phyloP scores from a whole-genome alignment of 2,888 invertebrate species.

The Hesperia comma region DNA sequence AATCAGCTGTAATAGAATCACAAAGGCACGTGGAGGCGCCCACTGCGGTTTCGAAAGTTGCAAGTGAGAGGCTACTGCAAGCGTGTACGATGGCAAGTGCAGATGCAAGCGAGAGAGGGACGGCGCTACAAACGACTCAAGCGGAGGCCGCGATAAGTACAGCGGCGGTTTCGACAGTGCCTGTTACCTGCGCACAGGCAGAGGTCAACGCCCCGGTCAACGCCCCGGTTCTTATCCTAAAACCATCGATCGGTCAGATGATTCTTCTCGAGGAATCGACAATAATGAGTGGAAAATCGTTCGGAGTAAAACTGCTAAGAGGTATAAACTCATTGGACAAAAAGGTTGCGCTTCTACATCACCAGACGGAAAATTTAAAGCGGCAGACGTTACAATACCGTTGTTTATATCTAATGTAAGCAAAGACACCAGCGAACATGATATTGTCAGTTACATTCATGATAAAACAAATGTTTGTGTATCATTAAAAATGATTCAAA shows the following conservation, averaged over 20 bases:
- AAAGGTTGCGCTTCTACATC: not conserved
- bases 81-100: not conserved
- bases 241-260: too few species aligned
- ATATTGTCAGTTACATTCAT: constrained; percentile 38
- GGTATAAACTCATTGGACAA: constrained; percentile 10
- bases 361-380: constrained; percentile 32
- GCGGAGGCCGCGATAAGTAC: not conserved
- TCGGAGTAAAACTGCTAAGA: not conserved
- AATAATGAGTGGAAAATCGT: constrained; percentile 2
- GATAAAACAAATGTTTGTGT: constrained; percentile 36
- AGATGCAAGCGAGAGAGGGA: not conserved
- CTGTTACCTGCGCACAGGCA: constrained; percentile 1
- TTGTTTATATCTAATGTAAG: constrained; percentile 41
- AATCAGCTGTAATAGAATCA: not conserved
- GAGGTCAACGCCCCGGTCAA: not conserved
- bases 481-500: constrained; percentile 31
- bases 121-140: not conserved
- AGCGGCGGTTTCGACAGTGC: not conserved
- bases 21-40: constrained; percentile 19
- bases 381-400: constrained; percentile 38
- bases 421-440: constrained; percentile 34
- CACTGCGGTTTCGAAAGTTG: constrained; percentile 16
- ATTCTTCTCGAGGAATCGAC: not conserved
- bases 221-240: too few species aligned
- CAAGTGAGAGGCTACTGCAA: constrained; percentile 1